phyloP scores from a whole-genome alignment of 1,140 invertebrate species.

The Drosophila fuyamai region DNA sequence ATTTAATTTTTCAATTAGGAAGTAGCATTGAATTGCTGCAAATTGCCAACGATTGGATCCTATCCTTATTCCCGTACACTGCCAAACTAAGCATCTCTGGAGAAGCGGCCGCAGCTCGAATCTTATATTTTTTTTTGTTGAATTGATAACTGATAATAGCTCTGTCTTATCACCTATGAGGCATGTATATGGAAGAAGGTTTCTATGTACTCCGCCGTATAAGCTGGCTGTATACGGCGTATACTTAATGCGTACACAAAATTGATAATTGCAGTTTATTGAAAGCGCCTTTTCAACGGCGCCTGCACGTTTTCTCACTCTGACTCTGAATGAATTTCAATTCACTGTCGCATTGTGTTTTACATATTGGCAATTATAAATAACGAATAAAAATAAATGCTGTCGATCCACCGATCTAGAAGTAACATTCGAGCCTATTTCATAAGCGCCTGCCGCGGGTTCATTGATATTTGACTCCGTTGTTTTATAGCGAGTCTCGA shows the following conservation, averaged over 20 bases:
- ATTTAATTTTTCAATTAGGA: slow-evolving; percentile 82
- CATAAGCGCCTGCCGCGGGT: slow-evolving; percentile 69
- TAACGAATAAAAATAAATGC: slow-evolving; percentile 44
- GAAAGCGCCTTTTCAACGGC: slow-evolving; percentile 42
- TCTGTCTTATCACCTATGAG: slow-evolving; percentile 49
- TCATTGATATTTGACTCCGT: slow-evolving; percentile 77
- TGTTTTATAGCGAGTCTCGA: slow-evolving; percentile 11
- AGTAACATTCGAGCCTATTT: slow-evolving; percentile 68
- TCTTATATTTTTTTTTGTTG: slow-evolving; percentile 26
- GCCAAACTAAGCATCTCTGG: slow-evolving; percentile 13
- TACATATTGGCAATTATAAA: slow-evolving; percentile 32
- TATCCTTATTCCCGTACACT: slow-evolving; percentile 1
- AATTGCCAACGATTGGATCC: slow-evolving; percentile 49
- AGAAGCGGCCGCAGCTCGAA: background rate
- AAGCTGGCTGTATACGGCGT: slow-evolving; percentile 11
- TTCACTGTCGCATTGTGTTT: slow-evolving; percentile 33
- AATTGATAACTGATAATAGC: slow-evolving; percentile 62
- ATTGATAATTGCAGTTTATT: slow-evolving; percentile 73
- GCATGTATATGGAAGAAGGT: slow-evolving; percentile 5
- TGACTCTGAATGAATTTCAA: slow-evolving; percentile 74
- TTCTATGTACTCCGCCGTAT: slow-evolving; percentile 22
- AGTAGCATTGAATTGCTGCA: slow-evolving; percentile 69
- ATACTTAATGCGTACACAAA: slow-evolving; percentile 69
- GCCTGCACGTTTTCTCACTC: slow-evolving; percentile 44
- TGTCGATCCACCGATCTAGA: slow-evolving; percentile 20